Base-by-base conservation (phyloP, 2,888 invertebrate species). In the Eucera pruinosa region DNA sequence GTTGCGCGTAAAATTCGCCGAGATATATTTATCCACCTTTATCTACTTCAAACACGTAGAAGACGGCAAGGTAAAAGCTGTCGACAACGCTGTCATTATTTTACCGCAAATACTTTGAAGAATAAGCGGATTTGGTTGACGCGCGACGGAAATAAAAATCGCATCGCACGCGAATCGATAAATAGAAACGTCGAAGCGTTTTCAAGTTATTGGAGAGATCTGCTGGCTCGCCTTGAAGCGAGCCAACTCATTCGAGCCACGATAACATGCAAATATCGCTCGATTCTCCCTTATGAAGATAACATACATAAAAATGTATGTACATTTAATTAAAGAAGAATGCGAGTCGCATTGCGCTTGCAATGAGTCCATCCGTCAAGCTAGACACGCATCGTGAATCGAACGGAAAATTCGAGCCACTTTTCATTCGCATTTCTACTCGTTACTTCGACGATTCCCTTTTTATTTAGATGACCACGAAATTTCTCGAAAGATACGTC, bases 251-350 rank as follows among this genome's bases (percentile, higher is more conserved):
- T 61, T 36, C 79, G 41, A 48, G 82, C 79, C 82, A 84, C 80
- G 80, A 82, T 75, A 75, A 78, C 50, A 82, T 82, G 83, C 77
- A 81, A 80, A 82, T 84, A 58, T 43, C 43, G 11, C n/a, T 20
- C 23, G 76, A 70, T 66, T 74, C 65, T 77, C 68, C 68, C 77
- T 75, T 66, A 61, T 57, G 68, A 70, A 66, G 81, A 64, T 23
- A 50, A 9, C 36, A 36, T 20, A 52, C 23, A n/a, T 33, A 23
- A 65, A 47, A 61, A 25, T 45, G 25, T 36, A 33, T 13, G 7
- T 27, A 48, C 43, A 54, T 41, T 70, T 50, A 39, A 75, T 76
- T 62, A 62, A 27, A n/a, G 30, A 15, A 33, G 50, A 41, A 62
- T 41, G 69, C 25, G n/a, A 33, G 50, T 69, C 27, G 2, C 27